Evolutionary conservation across 2,113 vertebrate genomes (phyloP).

Genomic region (Eulemur rufifrons): DNA sequence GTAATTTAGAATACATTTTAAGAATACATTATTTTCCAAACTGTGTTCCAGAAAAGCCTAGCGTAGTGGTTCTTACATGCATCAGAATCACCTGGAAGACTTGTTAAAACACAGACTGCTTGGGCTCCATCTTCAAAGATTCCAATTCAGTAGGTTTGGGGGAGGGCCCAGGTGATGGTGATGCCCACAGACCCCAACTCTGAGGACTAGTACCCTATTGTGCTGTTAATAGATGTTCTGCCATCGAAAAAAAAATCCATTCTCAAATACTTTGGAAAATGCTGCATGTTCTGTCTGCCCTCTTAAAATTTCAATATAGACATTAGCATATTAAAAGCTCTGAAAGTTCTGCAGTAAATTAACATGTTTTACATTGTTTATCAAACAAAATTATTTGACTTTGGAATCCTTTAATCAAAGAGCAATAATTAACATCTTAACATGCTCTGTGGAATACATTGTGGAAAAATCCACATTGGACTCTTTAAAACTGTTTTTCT

Average conservation of each 20-base stretch:
- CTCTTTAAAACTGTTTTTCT: constrained; percentile 15
- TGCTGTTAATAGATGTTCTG: background rate
- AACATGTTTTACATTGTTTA: background rate
- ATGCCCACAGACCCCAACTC: background rate
- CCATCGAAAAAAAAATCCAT: background rate
- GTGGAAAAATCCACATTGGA: background rate
- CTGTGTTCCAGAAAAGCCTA: constrained; percentile 23
- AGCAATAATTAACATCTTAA: background rate
- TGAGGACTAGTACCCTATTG: background rate
- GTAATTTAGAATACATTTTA: background rate
- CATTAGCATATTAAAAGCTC: background rate
- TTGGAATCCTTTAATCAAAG: constrained; percentile 13
- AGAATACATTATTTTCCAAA: constrained; percentile 11
- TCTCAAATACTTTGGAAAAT: background rate
- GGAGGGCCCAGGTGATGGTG: background rate
- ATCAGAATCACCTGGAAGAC: background rate
- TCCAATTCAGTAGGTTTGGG: background rate
- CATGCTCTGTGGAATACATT: background rate
- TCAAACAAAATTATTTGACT: constrained; percentile 3
- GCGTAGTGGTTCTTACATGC: background rate
- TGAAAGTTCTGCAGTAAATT: background rate
- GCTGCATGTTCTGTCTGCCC: background rate
- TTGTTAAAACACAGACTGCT: constrained; percentile 2
- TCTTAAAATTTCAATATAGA: background rate
- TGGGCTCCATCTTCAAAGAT: background rate